Evolutionary conservation across 2,888 invertebrate genomes (phyloP), one percentile per base, ranked within the genome.

Genomic region (Apotomis betuletana): DNA sequence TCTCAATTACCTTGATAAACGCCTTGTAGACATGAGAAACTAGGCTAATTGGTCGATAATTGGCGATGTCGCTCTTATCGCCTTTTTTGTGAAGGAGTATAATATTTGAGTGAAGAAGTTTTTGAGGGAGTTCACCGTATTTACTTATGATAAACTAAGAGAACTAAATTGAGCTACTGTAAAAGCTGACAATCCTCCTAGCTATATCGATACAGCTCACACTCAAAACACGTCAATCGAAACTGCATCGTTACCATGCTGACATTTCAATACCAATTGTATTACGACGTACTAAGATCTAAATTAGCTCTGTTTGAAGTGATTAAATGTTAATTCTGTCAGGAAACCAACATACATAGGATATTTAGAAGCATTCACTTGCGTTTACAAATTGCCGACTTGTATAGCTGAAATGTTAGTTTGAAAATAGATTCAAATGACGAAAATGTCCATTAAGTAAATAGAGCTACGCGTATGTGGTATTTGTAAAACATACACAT

Each of bases 221-320:
- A 44, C 61, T 54, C 61, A 61, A 68, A 68, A 54, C 58, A 54
- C 44, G 54, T 61, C 60, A 68, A 46, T 68, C 60, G 68, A 61
- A 68, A 60, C 54, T n/a, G 54, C 27, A 60, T 61, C n/a, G 10
- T 3, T 46, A 15, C 44, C 41, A 52, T 49, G 4, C 9, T 27
- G 12, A 10, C 54, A 13, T 44, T 54, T 55, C 36, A 61, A 27
- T 13, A 36, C 54, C 68, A 69, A 13, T n/a, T 55, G 36, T 68
- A 69, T 62, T 0, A n/a, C 49, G 36, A 57, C 3, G 12, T 0
- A 10, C 36, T 15, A 69, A 12, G 46, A 4, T 49, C 36, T 54
- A 55, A 36, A 13, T 62, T 49, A 46, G 8, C 27, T 46, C 13
- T 46, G 10, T 10, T 13, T 4, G 46, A 27, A n/a, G 38, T 62